Evolutionary conservation across 1,140 invertebrate species (phyloP), one percentile per base, ranked within the genome.

Genomic region (Phymastichus coffea): DNA sequence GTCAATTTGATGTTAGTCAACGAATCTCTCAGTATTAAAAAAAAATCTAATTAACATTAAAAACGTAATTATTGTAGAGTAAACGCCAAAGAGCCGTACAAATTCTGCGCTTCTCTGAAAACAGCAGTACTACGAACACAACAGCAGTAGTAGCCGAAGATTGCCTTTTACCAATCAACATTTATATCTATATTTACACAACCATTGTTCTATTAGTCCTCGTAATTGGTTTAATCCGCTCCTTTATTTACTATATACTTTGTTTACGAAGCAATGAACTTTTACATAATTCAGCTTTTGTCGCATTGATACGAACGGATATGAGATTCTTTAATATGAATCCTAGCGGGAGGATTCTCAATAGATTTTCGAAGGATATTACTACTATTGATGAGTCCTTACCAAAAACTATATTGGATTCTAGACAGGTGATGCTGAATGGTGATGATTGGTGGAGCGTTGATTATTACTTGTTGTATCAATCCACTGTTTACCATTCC

Each of bases 341-440:
- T 71, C 87, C 87, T 7, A 85, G 84, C 38, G 87, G 88, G 2
- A 71, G 86, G 53, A 87, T 88, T 38, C 71, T 90, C 4, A 90
- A 89, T 74, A 72, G 87, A 17, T 90, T 90, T 65, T 84, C 87
- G 2, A 89, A 88, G 74, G 88, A 90, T 64, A 83, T 88, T 69
- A 89, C 89, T 1, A 84, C 86, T 2, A 84, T 94, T 66, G 94
- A 95, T 74, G 93, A 96, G 78, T 69, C 87, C 4, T 76, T 97
- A 23, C 93, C 93, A 54, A 75, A 80, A 49, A 81, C 85, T 17
- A 81, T 90, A 56, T 82, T 92, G 57, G 93, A 95, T 72, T 87
- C 90, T 58, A 79, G 92, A 12, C 80, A 84, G 72, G 83, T 87
- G 4, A 83, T 85, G 48, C 73, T 88, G n/a, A 81, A 12, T 12